Evolutionary conservation across 2,113 vertebrate genomes (phyloP), one percentile per base, ranked within the genome.

Genomic region (Globicephala melas): DNA sequence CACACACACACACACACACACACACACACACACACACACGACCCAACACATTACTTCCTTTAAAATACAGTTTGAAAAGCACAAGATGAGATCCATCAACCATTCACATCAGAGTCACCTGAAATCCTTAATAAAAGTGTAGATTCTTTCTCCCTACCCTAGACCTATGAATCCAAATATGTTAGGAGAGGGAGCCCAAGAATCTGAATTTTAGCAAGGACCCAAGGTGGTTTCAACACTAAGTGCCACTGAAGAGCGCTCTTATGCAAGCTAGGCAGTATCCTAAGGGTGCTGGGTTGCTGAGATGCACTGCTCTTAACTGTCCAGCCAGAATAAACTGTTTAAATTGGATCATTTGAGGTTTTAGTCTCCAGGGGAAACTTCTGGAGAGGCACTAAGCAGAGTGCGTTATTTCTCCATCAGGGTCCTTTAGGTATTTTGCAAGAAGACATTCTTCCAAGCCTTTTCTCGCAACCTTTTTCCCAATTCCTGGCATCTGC

Each of bases 21-120:
- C 83, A 65, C 53, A 62, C 62, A 81, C 53, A 26, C 89, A 50
- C 15, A 85, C 62, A 47, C 26, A 89, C 70, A 63, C 41, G 33
- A 58, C 26, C 12, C 15, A 47, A 47, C 25, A 79, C 89, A 73
- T 81, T 60, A 58, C 55, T 70, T 79, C 60, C n/a, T 94, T 81
- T 31, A 47, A 86, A 96, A 81, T 90, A 8, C 18, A 85, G 58
- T 85, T 83, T 92, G 38, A 77, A 44, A 97, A 95, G 62, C 28
- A 89, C 62, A 50, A 74, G 58, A 53, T 67, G 81, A 68, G 10
- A 20, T 36, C 41, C 9, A 9, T 28, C 5, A 36, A n/a, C 25
- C 17, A 44, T 25, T 47, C 15, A 47, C 1, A 33, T 31, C 10
- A 28, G 55, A 65, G n/a, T 68, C 41, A 53, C 41, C 50, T 63